phyloP scores from a whole-genome alignment of 2,888 invertebrate genomes.

The Eupithecia inturbata region DNA sequence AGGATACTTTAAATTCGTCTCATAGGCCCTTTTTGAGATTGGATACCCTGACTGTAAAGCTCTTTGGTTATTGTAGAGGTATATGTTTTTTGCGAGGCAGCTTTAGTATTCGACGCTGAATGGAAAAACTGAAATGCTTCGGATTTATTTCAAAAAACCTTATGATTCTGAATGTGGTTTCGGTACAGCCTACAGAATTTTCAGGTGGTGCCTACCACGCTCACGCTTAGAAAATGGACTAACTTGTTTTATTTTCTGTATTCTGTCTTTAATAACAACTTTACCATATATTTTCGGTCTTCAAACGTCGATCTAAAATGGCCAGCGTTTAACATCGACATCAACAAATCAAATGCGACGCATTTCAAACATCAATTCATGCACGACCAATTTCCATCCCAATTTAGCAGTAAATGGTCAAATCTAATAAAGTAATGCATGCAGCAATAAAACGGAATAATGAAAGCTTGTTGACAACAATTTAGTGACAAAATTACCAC shows the following conservation, averaged over 20 bases:
- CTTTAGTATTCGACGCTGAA: background rate
- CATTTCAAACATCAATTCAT: background rate
- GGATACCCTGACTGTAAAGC: slow-evolving; percentile 21
- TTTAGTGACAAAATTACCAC: slow-evolving; percentile 11
- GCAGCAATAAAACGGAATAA: slow-evolving; percentile 4
- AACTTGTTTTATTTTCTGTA: background rate
- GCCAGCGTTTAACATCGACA: background rate
- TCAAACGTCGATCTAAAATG: background rate
- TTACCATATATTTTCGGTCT: background rate
- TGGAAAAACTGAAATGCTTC: slow-evolving; percentile 2
- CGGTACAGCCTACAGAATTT: background rate
- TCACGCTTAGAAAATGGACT: background rate
- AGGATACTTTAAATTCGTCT: slow-evolving; percentile 42
- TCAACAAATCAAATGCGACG: background rate
- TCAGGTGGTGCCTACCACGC: background rate
- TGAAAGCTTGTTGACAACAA: slow-evolving; percentile 8
- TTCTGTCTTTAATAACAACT: background rate
- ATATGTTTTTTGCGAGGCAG: slow-evolving; percentile 14
- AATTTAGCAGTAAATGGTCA: background rate
- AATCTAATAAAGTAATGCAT: slow-evolving; percentile 11
- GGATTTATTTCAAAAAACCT: background rate
- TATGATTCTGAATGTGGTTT: background rate
- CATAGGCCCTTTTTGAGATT: slow-evolving; percentile 40
- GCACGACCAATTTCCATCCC: slow-evolving; percentile 15
- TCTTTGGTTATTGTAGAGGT: slow-evolving; percentile 27